A percentile compares a stretch with the other conserved stretches of the same genome.
These are phyloP conservation scores for Lacerta viridis DNA, from an alignment of 2,797 vertebrate species.

Conservation along the genomic window DNA sequence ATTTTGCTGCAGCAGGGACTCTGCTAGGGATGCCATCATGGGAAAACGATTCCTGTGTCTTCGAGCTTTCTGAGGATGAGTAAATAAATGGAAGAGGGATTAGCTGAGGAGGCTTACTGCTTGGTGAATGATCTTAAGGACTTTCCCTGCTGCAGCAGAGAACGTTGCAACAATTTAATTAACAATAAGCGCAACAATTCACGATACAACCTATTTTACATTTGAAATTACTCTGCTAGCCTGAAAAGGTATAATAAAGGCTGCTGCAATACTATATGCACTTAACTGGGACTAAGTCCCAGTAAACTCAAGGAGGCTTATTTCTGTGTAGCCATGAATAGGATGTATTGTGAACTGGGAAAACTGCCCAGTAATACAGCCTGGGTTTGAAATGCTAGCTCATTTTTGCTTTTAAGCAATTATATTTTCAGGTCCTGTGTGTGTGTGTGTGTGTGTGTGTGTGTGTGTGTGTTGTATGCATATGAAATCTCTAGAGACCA, in stretches of 20 bases:
- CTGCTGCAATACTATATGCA: too few species aligned
- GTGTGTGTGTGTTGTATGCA: too few species aligned
- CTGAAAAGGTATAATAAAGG: not conserved
- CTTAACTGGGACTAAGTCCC: too few species aligned
- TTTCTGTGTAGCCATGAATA: too few species aligned
- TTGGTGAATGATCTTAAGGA: not conserved
- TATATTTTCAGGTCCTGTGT: not conserved
- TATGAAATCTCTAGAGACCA: too few species aligned
- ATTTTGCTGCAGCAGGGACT: not conserved
- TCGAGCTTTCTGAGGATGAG: not conserved
- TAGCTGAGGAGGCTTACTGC: not conserved
- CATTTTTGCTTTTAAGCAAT: not conserved
- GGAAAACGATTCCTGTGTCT: not conserved
- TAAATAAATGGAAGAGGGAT: not conserved
- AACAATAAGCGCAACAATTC: not conserved
- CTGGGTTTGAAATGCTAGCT: not conserved
- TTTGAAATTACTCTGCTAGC: not conserved
- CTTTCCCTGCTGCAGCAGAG: not conserved
- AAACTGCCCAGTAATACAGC: not conserved
- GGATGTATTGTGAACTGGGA: not conserved
- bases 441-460: too few species aligned
- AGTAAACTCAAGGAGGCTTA: too few species aligned
- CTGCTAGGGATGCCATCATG: not conserved
- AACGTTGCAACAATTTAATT: not conserved
- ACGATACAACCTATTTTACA: not conserved